Evolutionary conservation across 2,888 invertebrate species (phyloP).

Genomic region (Leucophenga maculata): DNA sequence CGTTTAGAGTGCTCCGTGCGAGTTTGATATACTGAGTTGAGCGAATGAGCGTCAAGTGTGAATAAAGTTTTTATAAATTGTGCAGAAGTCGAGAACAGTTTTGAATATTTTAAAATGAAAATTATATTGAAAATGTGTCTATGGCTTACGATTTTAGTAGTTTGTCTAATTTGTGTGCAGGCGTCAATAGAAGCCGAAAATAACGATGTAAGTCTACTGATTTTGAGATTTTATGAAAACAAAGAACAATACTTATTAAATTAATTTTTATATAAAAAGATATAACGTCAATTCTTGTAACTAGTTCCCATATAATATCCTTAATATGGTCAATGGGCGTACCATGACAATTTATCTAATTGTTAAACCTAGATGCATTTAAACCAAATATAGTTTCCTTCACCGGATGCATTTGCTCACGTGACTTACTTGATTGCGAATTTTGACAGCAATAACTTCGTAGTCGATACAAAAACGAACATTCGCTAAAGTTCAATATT

Average conservation of each 20-base stretch:
- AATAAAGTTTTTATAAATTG: neutral
- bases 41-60: neutral
- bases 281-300: no score
- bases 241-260: conserved; percentile 13
- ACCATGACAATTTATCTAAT: no score
- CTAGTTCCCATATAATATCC: no score
- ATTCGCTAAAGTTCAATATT: no score
- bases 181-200: conserved; percentile 53
- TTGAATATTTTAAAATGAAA: conserved; percentile 42
- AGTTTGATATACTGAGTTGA: neutral
- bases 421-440: no score
- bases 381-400: no score
- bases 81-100: neutral
- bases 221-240: conserved; percentile 47
- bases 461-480: no score
- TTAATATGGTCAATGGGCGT: no score
- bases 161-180: conserved; percentile 49
- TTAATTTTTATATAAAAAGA: no score
- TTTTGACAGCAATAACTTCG: no score
- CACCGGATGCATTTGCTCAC: no score
- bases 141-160: conserved; percentile 39
- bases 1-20: conserved; percentile 17
- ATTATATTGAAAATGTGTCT: conserved; percentile 41
- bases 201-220: conserved; percentile 50
- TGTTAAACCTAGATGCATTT: no score